A percentile compares a stretch with the other conserved stretches of the same genome.
phyloP scores from a whole-genome alignment of 2,888 invertebrate species.

The Acanthosepion esculentum region DNA sequence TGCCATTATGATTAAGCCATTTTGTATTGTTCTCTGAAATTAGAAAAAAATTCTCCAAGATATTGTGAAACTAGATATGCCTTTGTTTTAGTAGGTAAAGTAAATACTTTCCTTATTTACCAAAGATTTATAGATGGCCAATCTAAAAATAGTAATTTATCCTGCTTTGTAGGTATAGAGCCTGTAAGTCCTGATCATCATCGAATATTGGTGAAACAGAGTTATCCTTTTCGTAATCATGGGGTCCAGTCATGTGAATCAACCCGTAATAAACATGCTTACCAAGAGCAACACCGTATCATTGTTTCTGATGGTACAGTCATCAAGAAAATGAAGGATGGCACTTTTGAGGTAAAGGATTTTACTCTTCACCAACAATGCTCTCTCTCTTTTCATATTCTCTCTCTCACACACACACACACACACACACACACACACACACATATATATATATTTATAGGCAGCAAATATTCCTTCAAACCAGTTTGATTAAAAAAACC shows the following conservation, averaged over 20 bases:
- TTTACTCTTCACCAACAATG: not conserved
- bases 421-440: too few relatives aligned
- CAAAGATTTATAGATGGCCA: not conserved
- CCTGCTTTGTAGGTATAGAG: constrained; percentile 60
- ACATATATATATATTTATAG: too few relatives aligned
- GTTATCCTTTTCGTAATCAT: constrained; percentile 71
- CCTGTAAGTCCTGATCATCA: constrained; percentile 64
- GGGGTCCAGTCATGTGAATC: constrained; percentile 53
- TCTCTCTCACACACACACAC: too few relatives aligned
- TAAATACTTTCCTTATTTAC: not conserved
- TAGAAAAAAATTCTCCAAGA: not conserved
- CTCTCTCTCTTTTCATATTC: too few relatives aligned
- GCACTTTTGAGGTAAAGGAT: constrained; percentile 69
- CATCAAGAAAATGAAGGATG: constrained; percentile 72
- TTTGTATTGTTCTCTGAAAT: not conserved
- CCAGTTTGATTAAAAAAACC: too few relatives aligned
- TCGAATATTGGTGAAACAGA: constrained; percentile 69
- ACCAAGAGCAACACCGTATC: constrained; percentile 69
- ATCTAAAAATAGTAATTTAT: not conserved
- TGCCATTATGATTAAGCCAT: too few relatives aligned
- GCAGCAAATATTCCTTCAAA: too few relatives aligned
- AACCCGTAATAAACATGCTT: constrained; percentile 62
- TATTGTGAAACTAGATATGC: not conserved
- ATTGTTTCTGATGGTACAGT: constrained; percentile 74
- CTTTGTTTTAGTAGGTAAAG: not conserved